Evolutionary conservation across 2,113 vertebrate genomes (phyloP).

Genomic region (Toxotes chatareus): DNA sequence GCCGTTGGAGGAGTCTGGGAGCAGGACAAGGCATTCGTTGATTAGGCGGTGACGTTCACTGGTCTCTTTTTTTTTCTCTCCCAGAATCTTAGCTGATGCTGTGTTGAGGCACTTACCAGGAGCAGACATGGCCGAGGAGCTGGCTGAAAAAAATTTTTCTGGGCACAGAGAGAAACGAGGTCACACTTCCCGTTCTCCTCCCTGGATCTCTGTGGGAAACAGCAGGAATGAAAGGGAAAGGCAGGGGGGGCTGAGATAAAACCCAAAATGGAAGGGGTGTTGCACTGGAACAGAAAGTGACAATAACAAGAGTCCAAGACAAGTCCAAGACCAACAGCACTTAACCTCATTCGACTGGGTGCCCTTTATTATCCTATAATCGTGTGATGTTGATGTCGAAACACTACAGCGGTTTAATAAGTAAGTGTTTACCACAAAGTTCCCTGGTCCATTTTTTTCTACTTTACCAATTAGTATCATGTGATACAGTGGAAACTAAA

Average conservation of each 20-base stretch:
- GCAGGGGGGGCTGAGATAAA: neutral
- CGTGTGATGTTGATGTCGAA: no score
- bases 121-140: slow-evolving; percentile 65
- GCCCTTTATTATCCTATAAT: neutral
- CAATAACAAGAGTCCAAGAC: neutral
- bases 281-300: neutral
- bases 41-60: neutral
- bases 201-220: slow-evolving; percentile 45
- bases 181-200: slow-evolving; percentile 47
- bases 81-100: neutral
- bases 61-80: neutral
- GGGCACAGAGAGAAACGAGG: slow-evolving; percentile 13
- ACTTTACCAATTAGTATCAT: neutral
- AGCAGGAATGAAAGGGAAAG: slow-evolving; percentile 1
- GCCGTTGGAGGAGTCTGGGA: neutral
- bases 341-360: neutral
- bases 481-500: neutral
- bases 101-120: slow-evolving; percentile 62
- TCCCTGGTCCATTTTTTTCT: neutral
- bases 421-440: neutral
- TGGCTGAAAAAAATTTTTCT: neutral
- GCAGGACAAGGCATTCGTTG: neutral
- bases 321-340: neutral
- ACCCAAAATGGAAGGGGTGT: neutral
- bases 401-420: no score